A percentile compares a stretch with the other conserved stretches of the same genome.
Conservation (phyloP, 2,113 vertebrate species). For the Gasterosteus nipponicus region DNA sequence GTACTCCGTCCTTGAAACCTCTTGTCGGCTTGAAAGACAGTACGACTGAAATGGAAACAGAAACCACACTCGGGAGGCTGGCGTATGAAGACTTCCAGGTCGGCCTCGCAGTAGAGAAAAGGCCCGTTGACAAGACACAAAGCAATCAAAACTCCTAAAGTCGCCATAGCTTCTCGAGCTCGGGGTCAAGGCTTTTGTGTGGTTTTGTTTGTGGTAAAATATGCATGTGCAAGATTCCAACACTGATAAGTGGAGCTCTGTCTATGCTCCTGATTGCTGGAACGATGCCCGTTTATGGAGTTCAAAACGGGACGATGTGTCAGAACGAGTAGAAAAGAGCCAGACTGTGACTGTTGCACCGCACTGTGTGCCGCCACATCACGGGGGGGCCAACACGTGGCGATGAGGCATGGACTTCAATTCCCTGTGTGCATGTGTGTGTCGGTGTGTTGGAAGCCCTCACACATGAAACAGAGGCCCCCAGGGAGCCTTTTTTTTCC, state of each 20-base stretch:
- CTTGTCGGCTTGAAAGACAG: not conserved
- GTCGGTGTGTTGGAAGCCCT: not conserved
- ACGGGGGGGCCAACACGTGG: conserved; percentile 18
- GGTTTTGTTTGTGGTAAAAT: not conserved
- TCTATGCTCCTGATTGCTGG: not conserved
- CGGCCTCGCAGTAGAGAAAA: not conserved
- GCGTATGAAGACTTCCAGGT: not conserved
- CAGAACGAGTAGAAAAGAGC: conserved; percentile 6
- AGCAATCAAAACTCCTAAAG: not conserved
- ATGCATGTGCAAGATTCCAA: not conserved
- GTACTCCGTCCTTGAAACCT: not conserved
- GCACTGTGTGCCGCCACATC: conserved; percentile 8
- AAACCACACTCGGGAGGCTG: not conserved
- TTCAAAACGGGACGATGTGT: not conserved
- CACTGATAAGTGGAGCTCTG: not conserved
- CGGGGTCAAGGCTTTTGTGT: not conserved
- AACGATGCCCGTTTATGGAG: not conserved
- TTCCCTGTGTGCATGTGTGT: conserved; percentile 8
- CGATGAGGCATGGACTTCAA: conserved; percentile 17
- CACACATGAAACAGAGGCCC: conserved; percentile 31
- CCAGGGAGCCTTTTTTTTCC: conserved; percentile 3
- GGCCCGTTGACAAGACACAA: not conserved
- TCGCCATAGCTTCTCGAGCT: not conserved
- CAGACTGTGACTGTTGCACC: not conserved
- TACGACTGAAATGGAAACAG: conserved; percentile 10